Evolutionary conservation across 2,113 vertebrate species (phyloP).

Genomic region (Halcyon senegalensis): DNA sequence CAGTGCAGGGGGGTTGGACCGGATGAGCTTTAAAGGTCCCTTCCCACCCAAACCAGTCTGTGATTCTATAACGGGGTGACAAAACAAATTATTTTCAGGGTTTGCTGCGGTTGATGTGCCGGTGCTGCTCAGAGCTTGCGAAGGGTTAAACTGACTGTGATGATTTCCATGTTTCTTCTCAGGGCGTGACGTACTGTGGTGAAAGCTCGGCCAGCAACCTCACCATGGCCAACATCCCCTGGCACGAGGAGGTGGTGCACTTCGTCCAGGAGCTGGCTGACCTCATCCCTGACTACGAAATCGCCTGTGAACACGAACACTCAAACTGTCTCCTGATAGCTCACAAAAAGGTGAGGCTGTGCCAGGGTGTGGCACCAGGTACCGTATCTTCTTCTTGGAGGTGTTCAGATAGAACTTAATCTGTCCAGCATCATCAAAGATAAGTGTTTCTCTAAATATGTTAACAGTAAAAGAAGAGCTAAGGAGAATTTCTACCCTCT

Average conservation of each 20-base stretch:
- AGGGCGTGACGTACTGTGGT: conserved; percentile 97
- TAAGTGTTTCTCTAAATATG: no score
- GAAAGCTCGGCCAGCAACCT: conserved; percentile 93
- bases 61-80: no score
- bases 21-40: background rate
- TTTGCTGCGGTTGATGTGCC: background rate
- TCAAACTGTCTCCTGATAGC: conserved; percentile 93
- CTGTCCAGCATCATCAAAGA: no score
- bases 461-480: no score
- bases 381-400: background rate
- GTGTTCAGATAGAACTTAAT: no score
- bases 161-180: background rate
- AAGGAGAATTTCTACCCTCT: no score
- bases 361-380: background rate
- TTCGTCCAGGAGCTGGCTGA: conserved; percentile 87
- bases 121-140: background rate
- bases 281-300: conserved; percentile 85
- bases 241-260: conserved; percentile 91
- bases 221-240: conserved; percentile 96
- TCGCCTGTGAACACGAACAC: conserved; percentile 93
- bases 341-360: conserved; percentile 85
- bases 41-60: background rate
- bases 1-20: background rate
- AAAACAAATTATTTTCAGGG: background rate
- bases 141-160: background rate